These are phyloP conservation scores for Papilio dardanus DNA, from an alignment of 1,140 invertebrate species.

Conservation along the genomic window DNA sequence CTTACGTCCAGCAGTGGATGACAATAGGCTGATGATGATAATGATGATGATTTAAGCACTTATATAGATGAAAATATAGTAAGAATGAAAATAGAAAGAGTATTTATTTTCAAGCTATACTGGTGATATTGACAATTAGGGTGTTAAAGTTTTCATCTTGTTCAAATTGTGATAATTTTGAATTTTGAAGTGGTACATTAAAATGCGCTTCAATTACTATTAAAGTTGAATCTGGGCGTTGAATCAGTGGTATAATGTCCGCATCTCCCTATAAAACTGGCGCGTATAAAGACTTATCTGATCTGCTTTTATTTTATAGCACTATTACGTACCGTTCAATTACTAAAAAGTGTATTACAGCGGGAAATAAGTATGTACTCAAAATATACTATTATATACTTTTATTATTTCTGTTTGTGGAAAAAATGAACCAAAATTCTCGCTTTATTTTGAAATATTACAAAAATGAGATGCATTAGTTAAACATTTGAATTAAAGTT, in stretches of 20 bases:
- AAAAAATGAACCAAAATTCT: background rate
- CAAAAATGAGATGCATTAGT: no score
- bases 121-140: background rate
- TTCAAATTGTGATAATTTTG: background rate
- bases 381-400: background rate
- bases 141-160: background rate
- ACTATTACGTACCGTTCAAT: slow-evolving; percentile 30
- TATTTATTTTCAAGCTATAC: background rate
- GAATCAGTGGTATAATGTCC: slow-evolving; percentile 23
- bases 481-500: background rate
- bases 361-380: slow-evolving; percentile 1
- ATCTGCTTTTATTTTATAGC: slow-evolving; percentile 32
- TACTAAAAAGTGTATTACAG: slow-evolving; percentile 27
- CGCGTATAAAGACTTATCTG: slow-evolving; percentile 32
- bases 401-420: background rate
- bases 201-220: slow-evolving; percentile 7
- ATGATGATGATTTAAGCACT: no score
- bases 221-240: slow-evolving; percentile 7
- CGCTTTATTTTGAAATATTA: no score
- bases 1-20: no score
- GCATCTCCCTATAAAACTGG: slow-evolving; percentile 31
- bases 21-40: no score
- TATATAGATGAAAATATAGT: no score
- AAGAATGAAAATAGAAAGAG: no score
- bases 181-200: background rate